Evolutionary conservation across 2,888 invertebrate genomes (phyloP).

Genomic region (Eudiplozoon nipponicum): DNA sequence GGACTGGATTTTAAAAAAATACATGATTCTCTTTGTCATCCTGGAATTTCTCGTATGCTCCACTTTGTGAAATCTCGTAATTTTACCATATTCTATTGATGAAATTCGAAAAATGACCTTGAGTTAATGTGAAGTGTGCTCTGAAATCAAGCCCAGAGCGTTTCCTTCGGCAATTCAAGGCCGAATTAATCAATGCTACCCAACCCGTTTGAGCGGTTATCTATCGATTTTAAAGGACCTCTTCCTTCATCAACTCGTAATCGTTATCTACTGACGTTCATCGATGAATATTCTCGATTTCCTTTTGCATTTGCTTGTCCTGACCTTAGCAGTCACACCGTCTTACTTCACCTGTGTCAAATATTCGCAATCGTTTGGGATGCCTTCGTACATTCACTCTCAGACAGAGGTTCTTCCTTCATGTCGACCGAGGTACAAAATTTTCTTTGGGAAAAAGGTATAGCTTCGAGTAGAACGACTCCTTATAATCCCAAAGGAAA

Average conservation of each 20-base stretch:
- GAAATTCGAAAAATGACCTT: too few relatives aligned
- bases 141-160: constrained; percentile 10
- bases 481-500: too few relatives aligned
- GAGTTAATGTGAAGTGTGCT: not conserved
- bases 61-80: constrained; percentile 15
- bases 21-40: constrained; percentile 15
- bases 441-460: too few relatives aligned
- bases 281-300: constrained; percentile 18
- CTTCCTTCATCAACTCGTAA: constrained; percentile 17
- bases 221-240: constrained; percentile 18
- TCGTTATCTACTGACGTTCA: constrained; percentile 17
- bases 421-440: too few relatives aligned
- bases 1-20: constrained; percentile 6
- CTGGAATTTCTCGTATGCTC: constrained; percentile 6
- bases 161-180: constrained; percentile 12
- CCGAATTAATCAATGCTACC: constrained; percentile 17
- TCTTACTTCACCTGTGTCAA: constrained; percentile 16
- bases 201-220: constrained; percentile 17
- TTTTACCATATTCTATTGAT: constrained; percentile 13
- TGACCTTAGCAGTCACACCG: constrained; percentile 15
- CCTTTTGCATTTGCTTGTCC: constrained; percentile 18
- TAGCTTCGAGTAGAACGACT: too few relatives aligned
- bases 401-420: too few relatives aligned
- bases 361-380: constrained; percentile 15
- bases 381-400: constrained; percentile 16